Conservation (phyloP, 2,797 vertebrate genomes). For the Rhincodon typus region DNA sequence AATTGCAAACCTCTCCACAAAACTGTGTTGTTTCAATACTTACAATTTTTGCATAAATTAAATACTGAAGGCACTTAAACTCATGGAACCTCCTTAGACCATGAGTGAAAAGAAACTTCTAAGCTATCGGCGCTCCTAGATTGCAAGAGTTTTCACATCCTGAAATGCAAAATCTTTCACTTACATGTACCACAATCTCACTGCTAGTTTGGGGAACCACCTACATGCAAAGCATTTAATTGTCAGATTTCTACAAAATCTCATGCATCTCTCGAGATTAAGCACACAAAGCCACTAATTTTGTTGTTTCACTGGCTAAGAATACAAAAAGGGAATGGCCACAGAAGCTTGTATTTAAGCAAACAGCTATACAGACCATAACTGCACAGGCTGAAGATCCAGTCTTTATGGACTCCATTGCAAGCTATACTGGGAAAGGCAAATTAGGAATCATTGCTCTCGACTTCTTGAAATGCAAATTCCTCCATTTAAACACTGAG, state of each 20-base stretch:
- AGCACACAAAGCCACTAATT: not conserved
- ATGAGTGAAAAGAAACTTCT: not conserved
- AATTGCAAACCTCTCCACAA: not conserved
- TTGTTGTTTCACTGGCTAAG: not conserved
- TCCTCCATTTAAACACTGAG: not conserved
- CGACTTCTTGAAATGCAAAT: not conserved
- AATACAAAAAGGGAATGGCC: not conserved
- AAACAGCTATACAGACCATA: not conserved
- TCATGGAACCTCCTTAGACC: not conserved
- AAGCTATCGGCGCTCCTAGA: not conserved
- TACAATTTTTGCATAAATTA: not conserved
- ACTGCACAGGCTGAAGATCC: not conserved
- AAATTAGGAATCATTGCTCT: not conserved
- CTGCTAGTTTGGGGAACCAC: not conserved
- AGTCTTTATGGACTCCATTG: not conserved
- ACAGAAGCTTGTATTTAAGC: not conserved
- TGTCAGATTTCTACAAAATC: not conserved
- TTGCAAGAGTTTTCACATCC: not conserved
- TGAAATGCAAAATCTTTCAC: not conserved
- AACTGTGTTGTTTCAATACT: not conserved
- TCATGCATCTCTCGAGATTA: not conserved
- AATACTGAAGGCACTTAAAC: not conserved
- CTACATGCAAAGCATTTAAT: not conserved
- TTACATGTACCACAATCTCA: not conserved
- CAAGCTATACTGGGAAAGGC: not conserved